Evolutionary conservation across 2,888 invertebrate genomes (phyloP).

Genomic region (Hyalella azteca): DNA sequence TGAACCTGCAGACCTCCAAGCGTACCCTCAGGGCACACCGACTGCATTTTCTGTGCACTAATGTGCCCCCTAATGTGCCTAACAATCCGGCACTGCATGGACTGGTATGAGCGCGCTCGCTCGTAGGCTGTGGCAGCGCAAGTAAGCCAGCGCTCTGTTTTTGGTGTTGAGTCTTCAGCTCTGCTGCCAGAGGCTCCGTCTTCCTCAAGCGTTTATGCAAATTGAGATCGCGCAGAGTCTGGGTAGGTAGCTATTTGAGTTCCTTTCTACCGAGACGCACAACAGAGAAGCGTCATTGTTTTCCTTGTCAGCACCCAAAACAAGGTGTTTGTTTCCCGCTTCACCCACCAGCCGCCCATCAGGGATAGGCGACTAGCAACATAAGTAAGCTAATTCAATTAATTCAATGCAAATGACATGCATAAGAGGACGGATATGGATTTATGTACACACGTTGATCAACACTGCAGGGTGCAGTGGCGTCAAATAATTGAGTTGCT

Average conservation of each 20-base stretch:
- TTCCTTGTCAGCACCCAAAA: neutral
- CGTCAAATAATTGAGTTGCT: neutral
- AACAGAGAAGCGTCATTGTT: neutral
- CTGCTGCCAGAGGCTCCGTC: neutral
- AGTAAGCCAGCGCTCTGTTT: no score
- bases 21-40: no score
- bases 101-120: no score
- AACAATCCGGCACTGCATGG: no score
- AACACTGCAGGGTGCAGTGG: no score
- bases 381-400: conserved; percentile 11
- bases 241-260: conserved; percentile 7
- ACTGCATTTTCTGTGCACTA: no score
- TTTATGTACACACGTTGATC: no score
- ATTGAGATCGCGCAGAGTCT: neutral
- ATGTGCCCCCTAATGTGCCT: no score
- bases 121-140: no score
- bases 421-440: no score
- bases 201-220: neutral
- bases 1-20: no score
- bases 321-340: neutral
- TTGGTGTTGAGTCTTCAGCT: no score
- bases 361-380: neutral
- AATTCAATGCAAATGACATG: conserved; percentile 3
- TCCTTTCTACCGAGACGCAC: conserved; percentile 9
- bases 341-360: neutral